Evolutionary conservation across 2,888 invertebrate genomes (phyloP), one percentile per base, ranked within the genome.

Genomic region (Heliothis peltigera): DNA sequence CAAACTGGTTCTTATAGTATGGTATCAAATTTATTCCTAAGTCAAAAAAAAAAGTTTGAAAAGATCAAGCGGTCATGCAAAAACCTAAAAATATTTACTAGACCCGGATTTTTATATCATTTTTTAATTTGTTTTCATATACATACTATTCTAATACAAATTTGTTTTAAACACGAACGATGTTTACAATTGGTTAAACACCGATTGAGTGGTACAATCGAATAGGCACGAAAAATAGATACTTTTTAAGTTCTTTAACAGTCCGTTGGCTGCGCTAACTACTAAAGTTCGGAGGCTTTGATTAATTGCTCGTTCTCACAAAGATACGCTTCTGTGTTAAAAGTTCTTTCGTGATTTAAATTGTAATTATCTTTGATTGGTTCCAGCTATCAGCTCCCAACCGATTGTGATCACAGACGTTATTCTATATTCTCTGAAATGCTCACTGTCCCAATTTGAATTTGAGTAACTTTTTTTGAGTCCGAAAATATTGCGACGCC

Each of bases 331-430:
- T 67, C 59, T 65, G 70, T 78, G 61, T 64, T 65, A 70, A 73
- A 76, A 76, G 70, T 78, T 76, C 65, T 19, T 70, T 70, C 61
- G 61, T 67, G 65, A 69, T 75, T 77, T 67, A 72, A 75, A 77
- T 77, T 71, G 78, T 71, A 74, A 77, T 71, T 75, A 75, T 77
- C 74, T 70, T 61, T 77, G 77, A 71, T 75, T 75, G 71, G 72
- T 75, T 71, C 61, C 60, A 70, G 71, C 76, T 66, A 59, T 62
- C 55, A 44, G 60, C 35, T 69, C 54, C 46, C 61, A 32, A 54
- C 49, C 48, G 51, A 75, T 75, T 75, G 75, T 67, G 63, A 67
- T 64, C 60, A 55, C 25, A 75, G 58, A 58, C 47, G 55, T 44
- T 49, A 70, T 62, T 75, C 75, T 67, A 44, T 57, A 49, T 58